Evolutionary conservation across 1,140 invertebrate species (phyloP).

Genomic region (Euwallacea similis): DNA sequence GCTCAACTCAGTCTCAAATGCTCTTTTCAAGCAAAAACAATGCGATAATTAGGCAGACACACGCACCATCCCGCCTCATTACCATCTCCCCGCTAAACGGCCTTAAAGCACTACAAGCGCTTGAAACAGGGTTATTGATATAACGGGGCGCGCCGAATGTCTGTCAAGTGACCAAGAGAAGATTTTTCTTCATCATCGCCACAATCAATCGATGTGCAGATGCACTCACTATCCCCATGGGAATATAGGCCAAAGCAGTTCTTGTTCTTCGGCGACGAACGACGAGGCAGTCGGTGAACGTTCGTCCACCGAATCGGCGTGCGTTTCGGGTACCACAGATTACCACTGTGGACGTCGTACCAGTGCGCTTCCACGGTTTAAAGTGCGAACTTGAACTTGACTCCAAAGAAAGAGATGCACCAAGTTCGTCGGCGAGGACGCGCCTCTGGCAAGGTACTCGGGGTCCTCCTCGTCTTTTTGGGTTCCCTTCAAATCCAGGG

Average conservation of each 20-base stretch:
- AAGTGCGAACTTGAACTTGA: conserved; percentile 5
- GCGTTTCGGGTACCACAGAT: background rate
- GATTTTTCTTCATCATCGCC: background rate
- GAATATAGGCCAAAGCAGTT: conserved; percentile 34
- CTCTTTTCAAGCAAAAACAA: too few relatives aligned
- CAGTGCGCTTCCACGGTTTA: background rate
- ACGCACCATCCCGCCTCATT: too few relatives aligned
- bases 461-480: background rate
- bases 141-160: conserved; percentile 7
- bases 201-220: conserved; percentile 5
- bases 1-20: too few relatives aligned
- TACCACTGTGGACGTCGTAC: background rate
- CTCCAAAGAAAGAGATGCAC: background rate
- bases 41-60: too few relatives aligned
- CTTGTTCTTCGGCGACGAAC: conserved; percentile 14
- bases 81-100: background rate
- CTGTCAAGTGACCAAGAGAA: conserved; percentile 1
- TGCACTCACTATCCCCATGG: conserved; percentile 22
- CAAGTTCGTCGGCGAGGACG: background rate
- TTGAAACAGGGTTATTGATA: conserved; percentile 8
- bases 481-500: too few relatives aligned
- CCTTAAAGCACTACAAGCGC: background rate
- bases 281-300: conserved; percentile 28
- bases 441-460: conserved; percentile 1
- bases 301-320: conserved; percentile 1